Percentiles rank a stretch among this genome's conserved stretches.
phyloP scores from a whole-genome alignment of 30 jellyfish, hydroid and myxozoan genomes.

The Pseudorhiza aurosa region DNA sequence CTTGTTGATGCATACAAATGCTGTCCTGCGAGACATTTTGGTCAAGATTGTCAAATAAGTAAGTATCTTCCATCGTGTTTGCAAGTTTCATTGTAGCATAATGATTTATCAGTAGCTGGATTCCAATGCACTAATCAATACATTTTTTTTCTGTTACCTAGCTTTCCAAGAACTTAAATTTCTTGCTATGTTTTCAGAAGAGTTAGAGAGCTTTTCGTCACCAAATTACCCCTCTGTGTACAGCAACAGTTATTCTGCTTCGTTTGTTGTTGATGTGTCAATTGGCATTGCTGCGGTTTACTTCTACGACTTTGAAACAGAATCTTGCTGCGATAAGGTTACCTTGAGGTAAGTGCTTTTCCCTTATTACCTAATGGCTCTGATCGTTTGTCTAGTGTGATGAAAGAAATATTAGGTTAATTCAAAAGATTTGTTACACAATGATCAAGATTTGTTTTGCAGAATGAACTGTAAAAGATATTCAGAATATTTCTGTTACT shows the following conservation, averaged over 20 bases:
- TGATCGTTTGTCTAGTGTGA: too few species aligned
- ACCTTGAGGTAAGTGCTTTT: neutral
- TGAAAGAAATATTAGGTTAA: too few species aligned
- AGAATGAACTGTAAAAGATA: too few species aligned
- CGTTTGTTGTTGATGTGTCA: neutral
- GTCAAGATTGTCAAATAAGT: neutral
- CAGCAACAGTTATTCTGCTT: neutral
- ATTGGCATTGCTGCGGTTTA: neutral
- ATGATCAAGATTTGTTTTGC: too few species aligned
- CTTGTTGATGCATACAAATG: neutral
- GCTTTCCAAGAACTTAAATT: too few species aligned
- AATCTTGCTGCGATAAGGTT: neutral
- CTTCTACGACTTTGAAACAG: neutral
- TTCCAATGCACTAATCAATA: neutral
- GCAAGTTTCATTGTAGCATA: neutral
- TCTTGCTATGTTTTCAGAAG: too few species aligned
- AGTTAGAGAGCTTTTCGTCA: neutral
- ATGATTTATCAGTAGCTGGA: neutral
- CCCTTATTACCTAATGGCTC: too few species aligned
- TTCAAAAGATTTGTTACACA: too few species aligned
- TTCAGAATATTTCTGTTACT: too few species aligned
- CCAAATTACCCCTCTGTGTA: neutral
- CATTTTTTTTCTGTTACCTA: too few species aligned
- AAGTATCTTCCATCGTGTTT: neutral
- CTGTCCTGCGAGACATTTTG: neutral